Evolutionary conservation across 2,888 invertebrate genomes (phyloP), one percentile per base, ranked within the genome.

Genomic region (Pteria penguin): DNA sequence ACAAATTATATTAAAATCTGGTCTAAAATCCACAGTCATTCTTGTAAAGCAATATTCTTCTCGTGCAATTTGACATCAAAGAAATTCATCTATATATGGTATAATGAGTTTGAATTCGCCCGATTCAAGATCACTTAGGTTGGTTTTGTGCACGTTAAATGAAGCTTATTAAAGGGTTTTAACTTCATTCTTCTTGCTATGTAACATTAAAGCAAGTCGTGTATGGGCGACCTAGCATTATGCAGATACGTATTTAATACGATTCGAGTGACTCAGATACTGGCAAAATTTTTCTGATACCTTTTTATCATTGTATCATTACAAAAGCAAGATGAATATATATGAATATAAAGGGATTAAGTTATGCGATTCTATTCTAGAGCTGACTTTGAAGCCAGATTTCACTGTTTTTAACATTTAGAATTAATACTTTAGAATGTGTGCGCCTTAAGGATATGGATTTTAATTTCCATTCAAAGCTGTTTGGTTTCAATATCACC

Each of bases 101-200:
- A 68, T 74, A 52, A 60, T 62, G 27, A 54, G 62, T 52, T 61
- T 61, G 62, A 62, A 68, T 62, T 62, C 62, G 60, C 58, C 55
- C 61, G 60, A 62, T 74, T 55, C 68, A 54, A 27, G 24, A 62
- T 54, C 68, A 62, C 68, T 74, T 74, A 68, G 55, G 27, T 33
- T n/a, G 54, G 29, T 68, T 68, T 68, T 74, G 68, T 74, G 55
- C 69, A 32, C 61, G 58, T 68, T 74, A 36, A 74, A 74, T 74
- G 66, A 60, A 55, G 62, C 74, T 58, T 74, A 55, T 32, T 68
- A 45, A 26, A 27, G 22, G 5, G 22, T 60, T 60, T 60, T 60
- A 60, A 26, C 60, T 60, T 60, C 27, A 60, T 60, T 24, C 22
- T 60, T 60, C 27, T 27, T 14, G 14, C 18, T 60, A 60, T 60